A percentile compares a stretch with the other conserved stretches of the same genome.
phyloP scores from a whole-genome alignment of 2,888 invertebrate genomes.

The Cordylochernes scorpioides region DNA sequence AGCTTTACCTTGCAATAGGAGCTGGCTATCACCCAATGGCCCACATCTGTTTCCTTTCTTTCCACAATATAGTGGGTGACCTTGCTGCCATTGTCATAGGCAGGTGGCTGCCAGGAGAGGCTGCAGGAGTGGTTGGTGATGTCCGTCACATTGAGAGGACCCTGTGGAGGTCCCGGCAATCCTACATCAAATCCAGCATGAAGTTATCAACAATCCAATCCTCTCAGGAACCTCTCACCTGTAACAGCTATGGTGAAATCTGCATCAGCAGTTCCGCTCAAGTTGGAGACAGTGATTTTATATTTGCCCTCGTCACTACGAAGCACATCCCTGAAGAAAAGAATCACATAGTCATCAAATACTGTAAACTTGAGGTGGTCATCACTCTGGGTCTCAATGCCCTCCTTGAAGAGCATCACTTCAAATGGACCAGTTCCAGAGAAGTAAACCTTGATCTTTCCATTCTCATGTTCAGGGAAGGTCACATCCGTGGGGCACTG shows the following conservation, averaged over 20 bases:
- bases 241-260: slow-evolving; percentile 64
- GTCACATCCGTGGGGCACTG: slow-evolving; percentile 65
- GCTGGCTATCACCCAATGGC: slow-evolving; percentile 26
- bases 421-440: slow-evolving; percentile 85
- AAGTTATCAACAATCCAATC: too few species aligned
- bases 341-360: slow-evolving; percentile 87
- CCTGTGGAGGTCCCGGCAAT: slow-evolving; percentile 76
- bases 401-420: slow-evolving; percentile 55
- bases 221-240: too few species aligned
- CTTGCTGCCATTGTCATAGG: slow-evolving; percentile 65
- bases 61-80: slow-evolving; percentile 88
- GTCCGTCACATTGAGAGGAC: slow-evolving; percentile 67
- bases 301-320: slow-evolving; percentile 73
- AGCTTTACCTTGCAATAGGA: slow-evolving; percentile 9
- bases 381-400: slow-evolving; percentile 43
- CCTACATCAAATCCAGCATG: slow-evolving; percentile 29
- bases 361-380: slow-evolving; percentile 59
- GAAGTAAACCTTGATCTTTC: slow-evolving; percentile 89
- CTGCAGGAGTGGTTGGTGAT: slow-evolving; percentile 72
- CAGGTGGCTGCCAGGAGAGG: slow-evolving; percentile 72
- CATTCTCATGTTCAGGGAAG: slow-evolving; percentile 77
- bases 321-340: slow-evolving; percentile 70
- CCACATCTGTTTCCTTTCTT: slow-evolving; percentile 59
- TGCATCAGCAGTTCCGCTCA: slow-evolving; percentile 58
- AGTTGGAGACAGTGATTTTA: slow-evolving; percentile 59